phyloP scores from a whole-genome alignment of 1,140 invertebrate genomes.

The Leptopilina boulardi region DNA sequence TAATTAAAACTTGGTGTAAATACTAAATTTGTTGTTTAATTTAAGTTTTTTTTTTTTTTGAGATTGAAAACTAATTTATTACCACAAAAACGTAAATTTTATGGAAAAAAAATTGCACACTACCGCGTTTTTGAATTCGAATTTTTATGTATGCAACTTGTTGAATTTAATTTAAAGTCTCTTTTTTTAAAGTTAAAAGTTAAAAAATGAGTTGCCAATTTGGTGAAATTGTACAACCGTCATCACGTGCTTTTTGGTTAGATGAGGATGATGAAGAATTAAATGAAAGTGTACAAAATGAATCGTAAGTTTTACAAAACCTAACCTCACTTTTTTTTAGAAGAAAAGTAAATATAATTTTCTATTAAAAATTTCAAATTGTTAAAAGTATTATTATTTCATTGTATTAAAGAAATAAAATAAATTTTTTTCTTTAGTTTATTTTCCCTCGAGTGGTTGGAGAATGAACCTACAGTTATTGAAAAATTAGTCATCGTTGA shows the following conservation, averaged over 20 bases:
- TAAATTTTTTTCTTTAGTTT: conserved; percentile 37
- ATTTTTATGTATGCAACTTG: too few relatives aligned
- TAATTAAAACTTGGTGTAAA: too few relatives aligned
- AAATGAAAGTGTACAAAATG: conserved; percentile 39
- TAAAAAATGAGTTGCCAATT: conserved; percentile 65
- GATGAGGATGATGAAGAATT: conserved; percentile 59
- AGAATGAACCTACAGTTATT: conserved; percentile 53
- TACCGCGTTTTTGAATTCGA: too few relatives aligned
- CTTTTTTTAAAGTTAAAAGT: not conserved
- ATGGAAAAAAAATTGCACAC: too few relatives aligned
- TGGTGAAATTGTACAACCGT: conserved; percentile 67
- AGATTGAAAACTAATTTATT: too few relatives aligned
- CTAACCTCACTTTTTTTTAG: conserved; percentile 33
- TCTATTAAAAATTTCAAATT: conserved; percentile 30
- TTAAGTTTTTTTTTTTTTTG: too few relatives aligned
- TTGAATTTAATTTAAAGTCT: not conserved
- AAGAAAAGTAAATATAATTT: conserved; percentile 27
- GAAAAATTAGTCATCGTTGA: conserved; percentile 63
- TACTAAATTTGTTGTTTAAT: too few relatives aligned
- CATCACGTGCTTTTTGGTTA: conserved; percentile 70
- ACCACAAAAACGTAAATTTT: too few relatives aligned
- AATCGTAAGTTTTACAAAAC: conserved; percentile 49
- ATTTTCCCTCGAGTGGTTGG: conserved; percentile 59
- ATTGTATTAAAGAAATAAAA: not conserved
- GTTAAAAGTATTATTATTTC: not conserved